A percentile compares a stretch with the other conserved stretches of the same genome.
These are phyloP conservation scores for Stigmatopora argus DNA, from an alignment of 2,113 vertebrate genomes.

Conservation along the genomic window DNA sequence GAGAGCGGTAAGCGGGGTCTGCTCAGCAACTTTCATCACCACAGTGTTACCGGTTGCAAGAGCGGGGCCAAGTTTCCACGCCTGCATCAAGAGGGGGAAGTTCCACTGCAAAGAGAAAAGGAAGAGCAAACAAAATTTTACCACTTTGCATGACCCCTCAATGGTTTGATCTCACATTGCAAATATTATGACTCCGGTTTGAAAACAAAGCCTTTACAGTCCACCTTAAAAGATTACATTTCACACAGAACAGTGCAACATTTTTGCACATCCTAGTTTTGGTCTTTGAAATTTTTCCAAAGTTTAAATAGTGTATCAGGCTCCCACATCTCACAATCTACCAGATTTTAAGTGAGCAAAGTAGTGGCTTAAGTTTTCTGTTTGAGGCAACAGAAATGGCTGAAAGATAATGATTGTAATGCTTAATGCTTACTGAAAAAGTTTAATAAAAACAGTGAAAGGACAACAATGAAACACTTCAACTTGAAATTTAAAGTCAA, in stretches of 20 bases:
- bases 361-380: neutral
- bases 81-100: conserved; percentile 91
- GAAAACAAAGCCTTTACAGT: neutral
- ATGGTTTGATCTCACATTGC: neutral
- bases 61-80: conserved; percentile 92
- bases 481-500: too few species aligned
- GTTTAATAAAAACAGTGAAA: too few species aligned
- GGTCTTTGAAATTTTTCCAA: neutral
- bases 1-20: conserved; percentile 87
- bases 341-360: neutral
- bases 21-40: conserved; percentile 94
- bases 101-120: conserved; percentile 78
- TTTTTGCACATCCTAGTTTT: neutral
- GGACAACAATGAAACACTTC: too few species aligned
- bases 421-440: too few species aligned
- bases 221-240: neutral
- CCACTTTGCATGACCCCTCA: conserved; percentile 1
- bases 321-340: neutral
- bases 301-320: neutral
- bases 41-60: conserved; percentile 92
- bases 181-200: neutral
- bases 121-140: conserved; percentile 1
- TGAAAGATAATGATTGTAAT: neutral
- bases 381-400: neutral
- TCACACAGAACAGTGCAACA: neutral